These are phyloP conservation scores for Synergus gifuensis DNA, from an alignment of 2,888 invertebrate species.

Conservation along the genomic window DNA sequence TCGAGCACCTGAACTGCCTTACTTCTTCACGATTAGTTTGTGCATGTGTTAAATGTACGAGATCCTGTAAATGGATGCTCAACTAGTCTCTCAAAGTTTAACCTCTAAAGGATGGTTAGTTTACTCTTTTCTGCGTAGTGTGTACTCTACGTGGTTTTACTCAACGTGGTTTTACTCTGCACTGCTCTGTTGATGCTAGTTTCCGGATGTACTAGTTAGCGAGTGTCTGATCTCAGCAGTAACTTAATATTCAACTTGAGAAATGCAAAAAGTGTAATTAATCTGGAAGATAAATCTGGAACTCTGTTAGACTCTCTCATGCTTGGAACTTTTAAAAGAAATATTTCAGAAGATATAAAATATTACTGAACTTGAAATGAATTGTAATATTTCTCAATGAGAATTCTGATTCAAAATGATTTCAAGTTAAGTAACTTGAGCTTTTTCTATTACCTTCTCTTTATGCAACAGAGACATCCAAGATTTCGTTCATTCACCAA, in stretches of 20 bases:
- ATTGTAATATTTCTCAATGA: too few relatives aligned
- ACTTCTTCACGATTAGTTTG: constrained; percentile 18
- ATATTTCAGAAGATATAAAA: background rate
- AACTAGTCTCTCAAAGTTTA: constrained; percentile 5
- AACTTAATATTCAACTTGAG: background rate
- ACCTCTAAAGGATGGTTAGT: constrained; percentile 20
- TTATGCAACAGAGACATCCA: background rate
- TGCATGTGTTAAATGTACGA: constrained; percentile 18
- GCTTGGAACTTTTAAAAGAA: background rate
- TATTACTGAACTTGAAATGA: too few relatives aligned
- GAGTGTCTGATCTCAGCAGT: background rate
- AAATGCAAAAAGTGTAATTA: background rate
- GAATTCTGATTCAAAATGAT: too few relatives aligned
- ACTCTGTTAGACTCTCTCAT: background rate
- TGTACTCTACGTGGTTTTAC: background rate
- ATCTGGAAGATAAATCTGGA: background rate
- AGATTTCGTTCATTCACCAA: background rate
- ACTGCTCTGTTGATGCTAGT: background rate
- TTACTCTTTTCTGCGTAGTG: constrained; percentile 12
- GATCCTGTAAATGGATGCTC: constrained; percentile 18
- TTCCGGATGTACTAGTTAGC: constrained; percentile 1
- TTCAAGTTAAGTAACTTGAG: too few relatives aligned
- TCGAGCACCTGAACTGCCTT: constrained; percentile 6
- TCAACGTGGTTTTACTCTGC: background rate
- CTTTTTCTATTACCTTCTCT: background rate